Percentiles rank a stretch among this genome's conserved stretches.
These are phyloP conservation scores for Ptilorrhoa leucosticta DNA, from an alignment of 2,113 vertebrate genomes.

Conservation along the genomic window DNA sequence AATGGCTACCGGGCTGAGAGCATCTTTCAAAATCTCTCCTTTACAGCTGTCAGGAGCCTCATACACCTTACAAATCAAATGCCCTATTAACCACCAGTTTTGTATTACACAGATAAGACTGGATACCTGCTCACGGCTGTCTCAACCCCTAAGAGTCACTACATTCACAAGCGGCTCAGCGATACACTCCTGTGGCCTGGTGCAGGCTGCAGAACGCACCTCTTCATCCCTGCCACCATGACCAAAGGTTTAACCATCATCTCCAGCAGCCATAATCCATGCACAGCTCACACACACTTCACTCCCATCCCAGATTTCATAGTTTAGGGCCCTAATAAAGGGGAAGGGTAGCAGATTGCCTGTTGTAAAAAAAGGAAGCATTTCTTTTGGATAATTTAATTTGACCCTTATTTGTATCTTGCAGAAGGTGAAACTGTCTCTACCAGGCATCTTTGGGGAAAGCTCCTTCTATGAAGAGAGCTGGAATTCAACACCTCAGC, in stretches of 20 bases:
- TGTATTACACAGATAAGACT: background rate
- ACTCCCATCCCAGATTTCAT: background rate
- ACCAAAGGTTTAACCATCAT: background rate
- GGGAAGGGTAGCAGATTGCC: background rate
- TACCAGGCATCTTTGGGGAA: background rate
- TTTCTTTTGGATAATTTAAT: background rate
- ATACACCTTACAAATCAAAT: background rate
- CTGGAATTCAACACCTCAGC: background rate
- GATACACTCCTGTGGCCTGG: fast-evolving
- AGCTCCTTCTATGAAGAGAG: background rate
- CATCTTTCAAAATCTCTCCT: background rate
- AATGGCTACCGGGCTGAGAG: background rate
- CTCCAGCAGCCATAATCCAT: background rate
- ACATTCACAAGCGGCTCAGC: background rate
- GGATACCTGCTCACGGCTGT: background rate
- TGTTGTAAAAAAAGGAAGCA: background rate
- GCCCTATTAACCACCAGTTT: background rate
- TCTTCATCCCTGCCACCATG: background rate
- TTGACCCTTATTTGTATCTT: background rate
- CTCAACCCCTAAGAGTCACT: background rate
- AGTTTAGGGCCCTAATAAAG: background rate
- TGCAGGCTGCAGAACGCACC: background rate
- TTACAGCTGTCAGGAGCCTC: background rate
- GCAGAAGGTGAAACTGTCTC: background rate
- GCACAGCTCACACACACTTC: background rate